phyloP scores from a whole-genome alignment of 2,113 vertebrate genomes.

The Myrmecophaga tridactyla region DNA sequence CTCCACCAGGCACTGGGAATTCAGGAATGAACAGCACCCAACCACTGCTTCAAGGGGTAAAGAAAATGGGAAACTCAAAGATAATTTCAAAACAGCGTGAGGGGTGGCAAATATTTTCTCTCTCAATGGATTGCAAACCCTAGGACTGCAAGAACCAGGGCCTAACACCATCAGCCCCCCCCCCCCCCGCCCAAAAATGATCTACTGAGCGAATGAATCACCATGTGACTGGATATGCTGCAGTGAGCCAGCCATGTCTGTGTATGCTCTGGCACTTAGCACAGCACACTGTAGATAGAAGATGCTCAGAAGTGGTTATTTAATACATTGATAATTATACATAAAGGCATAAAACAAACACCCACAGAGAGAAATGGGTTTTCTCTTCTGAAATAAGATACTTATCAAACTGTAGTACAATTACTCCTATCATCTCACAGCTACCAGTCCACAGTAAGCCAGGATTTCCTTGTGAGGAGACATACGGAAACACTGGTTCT shows the following conservation, averaged over 20 bases:
- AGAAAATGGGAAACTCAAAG: neutral
- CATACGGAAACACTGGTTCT: neutral
- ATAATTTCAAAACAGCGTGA: neutral
- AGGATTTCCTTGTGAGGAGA: neutral
- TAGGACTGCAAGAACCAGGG: neutral
- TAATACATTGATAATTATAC: neutral
- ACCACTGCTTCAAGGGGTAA: neutral
- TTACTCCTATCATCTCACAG: neutral
- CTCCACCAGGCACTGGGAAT: neutral
- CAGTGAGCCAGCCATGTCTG: too few species aligned
- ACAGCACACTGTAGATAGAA: fast-evolving
- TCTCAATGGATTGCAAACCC: neutral
- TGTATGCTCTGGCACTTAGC: neutral
- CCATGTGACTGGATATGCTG: fast-evolving
- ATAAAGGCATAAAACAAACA: neutral
- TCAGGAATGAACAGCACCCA: neutral
- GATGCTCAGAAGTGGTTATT: neutral
- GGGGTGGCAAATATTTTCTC: neutral
- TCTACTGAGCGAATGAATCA: too few species aligned
- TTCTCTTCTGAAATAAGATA: neutral
- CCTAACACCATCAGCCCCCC: neutral
- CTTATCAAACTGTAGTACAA: neutral
- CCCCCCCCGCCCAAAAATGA: neutral
- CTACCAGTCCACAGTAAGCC: neutral
- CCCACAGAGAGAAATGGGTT: neutral